These are phyloP conservation scores for Argyresthia albistria DNA, from an alignment of 2,888 invertebrate species.

Conservation along the genomic window DNA sequence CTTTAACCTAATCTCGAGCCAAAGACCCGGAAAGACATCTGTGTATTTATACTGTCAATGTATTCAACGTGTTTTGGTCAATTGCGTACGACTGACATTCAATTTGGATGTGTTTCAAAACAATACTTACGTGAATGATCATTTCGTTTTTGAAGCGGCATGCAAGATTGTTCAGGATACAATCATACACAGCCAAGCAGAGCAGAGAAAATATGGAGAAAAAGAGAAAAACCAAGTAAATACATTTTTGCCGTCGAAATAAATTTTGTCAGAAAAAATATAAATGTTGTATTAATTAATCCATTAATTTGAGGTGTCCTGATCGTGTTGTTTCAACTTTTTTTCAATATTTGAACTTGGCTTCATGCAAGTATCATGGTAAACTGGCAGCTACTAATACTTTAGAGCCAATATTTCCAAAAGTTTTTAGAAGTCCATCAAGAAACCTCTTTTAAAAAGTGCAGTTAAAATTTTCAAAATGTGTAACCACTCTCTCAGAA, in stretches of 20 bases:
- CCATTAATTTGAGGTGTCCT: slow-evolving; percentile 53
- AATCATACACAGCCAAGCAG: slow-evolving; percentile 89
- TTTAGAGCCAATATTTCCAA: not conserved
- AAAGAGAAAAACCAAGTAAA: slow-evolving; percentile 83
- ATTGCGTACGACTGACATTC: slow-evolving; percentile 5
- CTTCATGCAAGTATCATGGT: not conserved
- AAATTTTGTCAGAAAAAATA: slow-evolving; percentile 66
- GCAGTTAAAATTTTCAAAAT: slow-evolving; percentile 62
- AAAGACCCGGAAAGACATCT: not conserved
- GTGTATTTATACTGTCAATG: slow-evolving; percentile 12
- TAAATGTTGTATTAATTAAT: slow-evolving; percentile 58
- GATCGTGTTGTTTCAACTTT: slow-evolving; percentile 18
- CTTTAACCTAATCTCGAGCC: not conserved
- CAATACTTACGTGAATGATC: slow-evolving; percentile 84
- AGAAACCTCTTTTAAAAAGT: slow-evolving; percentile 37
- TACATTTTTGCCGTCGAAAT: slow-evolving; percentile 73
- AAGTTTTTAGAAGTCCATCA: not conserved
- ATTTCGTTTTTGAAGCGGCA: slow-evolving; percentile 82
- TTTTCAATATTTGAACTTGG: not conserved
- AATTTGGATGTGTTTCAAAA: slow-evolving; percentile 66
- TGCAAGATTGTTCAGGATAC: slow-evolving; percentile 84
- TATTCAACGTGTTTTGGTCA: slow-evolving; percentile 1
- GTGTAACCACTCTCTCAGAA: slow-evolving; percentile 36
- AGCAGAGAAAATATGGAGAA: slow-evolving; percentile 85
- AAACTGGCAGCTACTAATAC: not conserved